Conservation (phyloP, 2,888 invertebrate species). For the Miltochrista miniata region DNA sequence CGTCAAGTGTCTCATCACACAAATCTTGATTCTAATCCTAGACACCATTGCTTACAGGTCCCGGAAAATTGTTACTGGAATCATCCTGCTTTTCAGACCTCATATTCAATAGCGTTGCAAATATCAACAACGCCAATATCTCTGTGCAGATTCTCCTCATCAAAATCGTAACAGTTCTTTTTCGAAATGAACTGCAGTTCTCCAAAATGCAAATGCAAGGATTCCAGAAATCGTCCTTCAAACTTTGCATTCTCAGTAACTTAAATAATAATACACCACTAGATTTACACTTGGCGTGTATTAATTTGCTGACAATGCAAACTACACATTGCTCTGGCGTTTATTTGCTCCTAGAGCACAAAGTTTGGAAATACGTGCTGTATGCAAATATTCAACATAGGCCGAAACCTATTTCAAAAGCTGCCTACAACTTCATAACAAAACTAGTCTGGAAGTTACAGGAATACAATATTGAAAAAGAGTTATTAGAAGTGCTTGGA, state of each 20-base stretch:
- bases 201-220: conserved; percentile 41
- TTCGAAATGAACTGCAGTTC: conserved; percentile 49
- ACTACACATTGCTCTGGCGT: conserved; percentile 44
- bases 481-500: conserved; percentile 35
- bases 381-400: conserved; percentile 20
- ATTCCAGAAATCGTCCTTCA: conserved; percentile 19
- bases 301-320: conserved; percentile 33
- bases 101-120: conserved; percentile 36
- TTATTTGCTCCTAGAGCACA: conserved; percentile 27
- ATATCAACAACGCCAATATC: conserved; percentile 30
- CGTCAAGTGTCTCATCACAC: no score
- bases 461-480: conserved; percentile 39
- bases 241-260: conserved; percentile 25
- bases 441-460: conserved; percentile 43
- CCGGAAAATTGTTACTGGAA: conserved; percentile 40
- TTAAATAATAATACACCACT: conserved; percentile 22
- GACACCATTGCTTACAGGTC: conserved; percentile 27
- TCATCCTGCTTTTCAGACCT: conserved; percentile 48
- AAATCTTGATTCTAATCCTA: no score
- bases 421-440: conserved; percentile 37
- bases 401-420: conserved; percentile 25
- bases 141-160: conserved; percentile 42
- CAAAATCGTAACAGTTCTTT: conserved; percentile 38
- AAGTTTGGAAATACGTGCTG: conserved; percentile 37
- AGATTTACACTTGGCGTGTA: conserved; percentile 31